Percentiles rank a stretch among this genome's conserved stretches.
Evolutionary conservation across 1,140 invertebrate genomes (phyloP).

Genomic region (Drosophila bocki): DNA sequence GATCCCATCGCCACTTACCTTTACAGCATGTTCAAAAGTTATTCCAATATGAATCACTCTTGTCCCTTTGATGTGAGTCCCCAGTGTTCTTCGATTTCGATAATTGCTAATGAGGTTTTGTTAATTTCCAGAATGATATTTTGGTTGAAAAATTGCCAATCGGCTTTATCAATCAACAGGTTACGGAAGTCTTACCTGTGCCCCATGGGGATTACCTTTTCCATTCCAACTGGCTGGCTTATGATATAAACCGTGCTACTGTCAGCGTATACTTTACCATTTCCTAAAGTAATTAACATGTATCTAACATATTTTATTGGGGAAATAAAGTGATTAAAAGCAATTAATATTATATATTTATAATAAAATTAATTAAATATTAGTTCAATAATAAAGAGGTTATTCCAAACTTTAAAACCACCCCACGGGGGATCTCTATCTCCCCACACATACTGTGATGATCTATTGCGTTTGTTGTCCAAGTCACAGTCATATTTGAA

Average conservation of each 20-base stretch:
- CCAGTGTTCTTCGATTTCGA: not conserved
- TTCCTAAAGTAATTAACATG: not conserved
- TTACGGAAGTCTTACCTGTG: not conserved
- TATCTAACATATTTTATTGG: not conserved
- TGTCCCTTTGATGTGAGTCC: not conserved
- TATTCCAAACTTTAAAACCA: not conserved
- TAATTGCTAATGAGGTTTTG: no score
- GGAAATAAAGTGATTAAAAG: not conserved
- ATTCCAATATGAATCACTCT: slow-evolving; percentile 1
- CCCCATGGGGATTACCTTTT: slow-evolving; percentile 8
- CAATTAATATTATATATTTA: not conserved
- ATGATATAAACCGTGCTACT: not conserved
- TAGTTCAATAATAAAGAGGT: not conserved
- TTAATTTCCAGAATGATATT: not conserved
- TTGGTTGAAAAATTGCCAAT: not conserved
- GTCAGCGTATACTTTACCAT: not conserved
- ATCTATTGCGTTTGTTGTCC: not conserved
- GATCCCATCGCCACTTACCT: not conserved
- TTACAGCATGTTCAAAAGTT: not conserved
- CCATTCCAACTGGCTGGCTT: slow-evolving; percentile 5
- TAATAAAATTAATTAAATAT: not conserved
- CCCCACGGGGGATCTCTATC: not conserved
- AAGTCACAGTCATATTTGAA: slow-evolving; percentile 1
- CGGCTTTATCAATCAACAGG: not conserved
- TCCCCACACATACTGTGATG: not conserved